Base-by-base conservation (phyloP, 2,797 vertebrate species). In the Heterohyrax brucei region DNA sequence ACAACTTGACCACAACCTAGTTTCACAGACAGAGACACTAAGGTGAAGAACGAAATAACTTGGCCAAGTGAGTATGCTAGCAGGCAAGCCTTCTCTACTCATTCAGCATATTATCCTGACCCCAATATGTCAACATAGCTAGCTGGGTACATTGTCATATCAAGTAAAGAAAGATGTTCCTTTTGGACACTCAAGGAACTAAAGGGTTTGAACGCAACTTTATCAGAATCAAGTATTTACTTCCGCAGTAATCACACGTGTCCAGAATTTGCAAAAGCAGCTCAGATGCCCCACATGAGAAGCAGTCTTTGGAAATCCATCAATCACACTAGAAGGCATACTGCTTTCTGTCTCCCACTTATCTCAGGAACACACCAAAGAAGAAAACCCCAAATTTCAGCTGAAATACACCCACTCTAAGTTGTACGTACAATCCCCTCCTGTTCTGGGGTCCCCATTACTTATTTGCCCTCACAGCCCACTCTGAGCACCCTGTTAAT, bases 151-250 rank as follows among this genome's bases (percentile, higher is more conserved):
- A 77, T 50, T 61, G 61, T 56, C 92, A 89, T 48, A 82, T 2
- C 66, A 94, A 92, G 30, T 48, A 93, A 93, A 85, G 72, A 93
- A 68, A 39, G 85, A 80, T 0, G 13, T 0, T 19, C 75, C 68
- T 86, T 50, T 93, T 44, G 33, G 26, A 77, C 83, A 91, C 13
- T 78, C 3, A 2, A 21, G 9, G 56, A 96, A 85, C 79, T 81
- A 90, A 68, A 76, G 61, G 33, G 78, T 48, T 66, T 83, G 56
- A 87, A 93, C 86, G 83, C n/a, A 94, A 84, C 73, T 80, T 95
- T 89, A 93, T 85, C 91, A 81, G 56, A 72, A 81, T 81, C 44
- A 66, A 87, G 90, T 56, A 88, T 62, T 86, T 93, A 91, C 59
- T 79, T 88, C 2, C 0, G 24, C 50, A 72, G 33, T 88, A 91